Evolutionary conservation across 2,797 vertebrate species (phyloP), one percentile per base, ranked within the genome.

Genomic region (Etheostoma nigrum): DNA sequence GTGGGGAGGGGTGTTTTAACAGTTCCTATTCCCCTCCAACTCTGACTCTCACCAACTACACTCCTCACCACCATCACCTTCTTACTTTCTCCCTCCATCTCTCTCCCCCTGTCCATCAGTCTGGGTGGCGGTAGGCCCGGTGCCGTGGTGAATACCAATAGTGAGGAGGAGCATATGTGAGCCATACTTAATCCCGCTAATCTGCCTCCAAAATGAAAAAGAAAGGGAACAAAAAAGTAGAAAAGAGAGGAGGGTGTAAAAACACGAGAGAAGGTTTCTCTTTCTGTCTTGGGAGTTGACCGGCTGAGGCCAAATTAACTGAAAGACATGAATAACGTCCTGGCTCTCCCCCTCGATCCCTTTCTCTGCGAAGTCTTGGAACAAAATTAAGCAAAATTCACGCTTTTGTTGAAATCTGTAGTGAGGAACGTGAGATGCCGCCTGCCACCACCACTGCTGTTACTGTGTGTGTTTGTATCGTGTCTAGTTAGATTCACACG

Each of bases 181-280:
- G 95, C 95, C 96, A 96, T 96, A 95, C 95, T 95, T 99, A 98
- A 99, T 98, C 97, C 97, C 95, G 95, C 96, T 98, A 98, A 98
- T 99, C 97, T 98, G 91, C 93, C 96, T 97, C 96, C 95, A 96
- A 95, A 95, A 93, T 91, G 85, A 88, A 91, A 92, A 91, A 89
- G 71, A 88, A 93, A 88, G 68, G 87, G 85, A 89, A 88, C 82
- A 63, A 81, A 72, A 87, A 67, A 80, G 79, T 72, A 85, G 82
- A 88, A 87, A 88, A 79, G 73, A 86, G 84, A 80, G 86, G 83
- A 90, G 88, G 85, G 82, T 88, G 84, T 79, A 90, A 92, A 89
- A 92, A 87, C 89, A 88, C n/a, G 83, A 86, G 86, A 86, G 89
- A 91, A 86, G 96, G 96, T 88, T 88, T 91, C 82, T 88, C 77